Conservation (phyloP, 2,888 invertebrate species). For the Diabrotica balteata region DNA sequence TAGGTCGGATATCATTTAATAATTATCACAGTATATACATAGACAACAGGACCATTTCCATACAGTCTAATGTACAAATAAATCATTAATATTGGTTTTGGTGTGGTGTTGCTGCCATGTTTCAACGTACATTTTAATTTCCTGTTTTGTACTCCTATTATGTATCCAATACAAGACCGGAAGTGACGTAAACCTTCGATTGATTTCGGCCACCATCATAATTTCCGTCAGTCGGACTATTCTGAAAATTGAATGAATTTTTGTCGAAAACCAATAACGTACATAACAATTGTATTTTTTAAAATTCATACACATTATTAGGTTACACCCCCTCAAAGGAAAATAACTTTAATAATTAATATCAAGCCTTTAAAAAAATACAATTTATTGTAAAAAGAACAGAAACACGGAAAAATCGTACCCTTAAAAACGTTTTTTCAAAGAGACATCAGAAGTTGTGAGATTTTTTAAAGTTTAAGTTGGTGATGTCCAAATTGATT, state of each 20-base stretch:
- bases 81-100: constrained; percentile 37
- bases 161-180: constrained; percentile 50
- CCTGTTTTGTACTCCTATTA: constrained; percentile 59
- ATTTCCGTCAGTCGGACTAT: constrained; percentile 49
- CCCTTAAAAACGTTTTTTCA: too few relatives aligned
- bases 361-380: not conserved
- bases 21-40: constrained; percentile 7
- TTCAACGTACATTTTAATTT: constrained; percentile 59
- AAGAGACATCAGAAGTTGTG: too few relatives aligned
- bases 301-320: too few relatives aligned
- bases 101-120: constrained; percentile 40
- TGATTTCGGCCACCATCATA: constrained; percentile 55
- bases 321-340: not conserved
- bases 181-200: constrained; percentile 54
- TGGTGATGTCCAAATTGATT: too few relatives aligned
- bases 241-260: constrained; percentile 8
- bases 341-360: not conserved
- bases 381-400: not conserved
- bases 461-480: too few relatives aligned
- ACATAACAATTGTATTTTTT: not conserved
- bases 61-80: constrained; percentile 28
- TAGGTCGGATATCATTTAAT: constrained; percentile 16
- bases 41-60: constrained; percentile 2
- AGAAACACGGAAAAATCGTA: too few relatives aligned
- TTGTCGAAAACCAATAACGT: not conserved